A percentile compares a stretch with the other conserved stretches of the same genome.
Evolutionary conservation across 2,888 invertebrate genomes (phyloP).

Genomic region (Mesopsocus fuscifrons): DNA sequence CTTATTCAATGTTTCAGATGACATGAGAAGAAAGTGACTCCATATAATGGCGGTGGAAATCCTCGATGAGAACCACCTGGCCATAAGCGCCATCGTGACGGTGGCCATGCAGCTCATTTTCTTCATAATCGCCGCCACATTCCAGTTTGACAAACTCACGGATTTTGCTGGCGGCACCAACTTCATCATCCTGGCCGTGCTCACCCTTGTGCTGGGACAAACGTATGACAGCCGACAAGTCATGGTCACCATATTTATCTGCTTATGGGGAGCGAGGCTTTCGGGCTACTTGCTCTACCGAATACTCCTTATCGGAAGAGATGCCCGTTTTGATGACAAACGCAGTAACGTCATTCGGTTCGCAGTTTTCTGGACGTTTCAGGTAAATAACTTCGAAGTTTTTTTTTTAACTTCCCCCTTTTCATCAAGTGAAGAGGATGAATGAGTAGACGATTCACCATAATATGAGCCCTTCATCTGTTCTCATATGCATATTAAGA

Average conservation of each 20-base stretch:
- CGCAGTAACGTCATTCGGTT: slow-evolving; percentile 70
- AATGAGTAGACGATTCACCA: too few relatives aligned
- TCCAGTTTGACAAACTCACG: slow-evolving; percentile 77
- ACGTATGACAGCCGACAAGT: slow-evolving; percentile 74
- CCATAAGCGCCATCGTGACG: slow-evolving; percentile 69
- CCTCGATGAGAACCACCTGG: slow-evolving; percentile 67
- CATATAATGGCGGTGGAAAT: slow-evolving; percentile 45
- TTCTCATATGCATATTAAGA: slow-evolving; percentile 8
- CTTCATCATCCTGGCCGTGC: slow-evolving; percentile 71
- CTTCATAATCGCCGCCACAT: slow-evolving; percentile 67
- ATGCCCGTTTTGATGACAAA: slow-evolving; percentile 78
- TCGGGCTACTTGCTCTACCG: slow-evolving; percentile 80
- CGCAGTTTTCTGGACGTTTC: slow-evolving; percentile 86
- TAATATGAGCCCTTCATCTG: too few relatives aligned
- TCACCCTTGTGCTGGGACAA: slow-evolving; percentile 74
- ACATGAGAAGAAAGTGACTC: too few relatives aligned
- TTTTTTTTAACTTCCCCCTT: not conserved
- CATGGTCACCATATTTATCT: slow-evolving; percentile 77
- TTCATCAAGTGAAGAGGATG: not conserved
- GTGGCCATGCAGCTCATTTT: slow-evolving; percentile 72
- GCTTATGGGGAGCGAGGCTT: slow-evolving; percentile 70
- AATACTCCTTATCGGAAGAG: slow-evolving; percentile 75
- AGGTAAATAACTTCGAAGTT: slow-evolving; percentile 32
- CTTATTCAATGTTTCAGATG: too few relatives aligned
- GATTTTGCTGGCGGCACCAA: slow-evolving; percentile 89